Base-by-base conservation (phyloP, 2,797 vertebrate species). In the Channallabes apus region DNA sequence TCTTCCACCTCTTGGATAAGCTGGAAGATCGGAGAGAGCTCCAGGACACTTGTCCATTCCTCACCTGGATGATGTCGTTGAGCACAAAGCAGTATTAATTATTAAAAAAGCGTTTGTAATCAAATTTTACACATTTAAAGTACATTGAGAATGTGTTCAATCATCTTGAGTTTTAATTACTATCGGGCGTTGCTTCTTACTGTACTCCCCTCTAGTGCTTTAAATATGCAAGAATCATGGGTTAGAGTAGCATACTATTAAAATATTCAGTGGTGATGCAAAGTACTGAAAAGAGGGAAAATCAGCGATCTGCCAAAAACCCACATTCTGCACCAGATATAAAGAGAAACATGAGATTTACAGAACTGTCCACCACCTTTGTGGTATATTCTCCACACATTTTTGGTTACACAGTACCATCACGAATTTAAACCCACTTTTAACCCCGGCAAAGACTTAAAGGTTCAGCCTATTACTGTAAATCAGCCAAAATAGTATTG, bases 11-110 rank as follows among this genome's bases (percentile, higher is more conserved):
- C 92, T 62, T 91, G 93, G 67, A 97, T 90, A 68, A 94, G 90
- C 35, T 91, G 91, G 79, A 96, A 95, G 24, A 96, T 86, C 32
- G 94, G 92, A 24, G 94, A 95, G 12, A 91, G 4, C 29, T 92
- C 91, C n/a, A 89, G 77, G 83, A 95, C 88, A 68, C 88, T 90
- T 62, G 80, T 79, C 94, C 94, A 95, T 56, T 93, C 92, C 62
- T 92, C 92, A 27, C 91, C 95, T 96, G 84, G 0, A 82, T 75
- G 61, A 82, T 51, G 2, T 22, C 68, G 32, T 51, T 83, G 9
- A 77, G 22, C 64, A 76, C 76, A 80, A 1, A 12, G 76, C n/a
- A 22, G 8, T 27, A 22, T 29, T 29, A 64, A 83, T 41, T 24
- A 73, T 46, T 20, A 27, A 22, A 24, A 41, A 62, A 14, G 20